Base-by-base conservation (phyloP, 2,113 vertebrate genomes). In the Brevimyrus niger region DNA sequence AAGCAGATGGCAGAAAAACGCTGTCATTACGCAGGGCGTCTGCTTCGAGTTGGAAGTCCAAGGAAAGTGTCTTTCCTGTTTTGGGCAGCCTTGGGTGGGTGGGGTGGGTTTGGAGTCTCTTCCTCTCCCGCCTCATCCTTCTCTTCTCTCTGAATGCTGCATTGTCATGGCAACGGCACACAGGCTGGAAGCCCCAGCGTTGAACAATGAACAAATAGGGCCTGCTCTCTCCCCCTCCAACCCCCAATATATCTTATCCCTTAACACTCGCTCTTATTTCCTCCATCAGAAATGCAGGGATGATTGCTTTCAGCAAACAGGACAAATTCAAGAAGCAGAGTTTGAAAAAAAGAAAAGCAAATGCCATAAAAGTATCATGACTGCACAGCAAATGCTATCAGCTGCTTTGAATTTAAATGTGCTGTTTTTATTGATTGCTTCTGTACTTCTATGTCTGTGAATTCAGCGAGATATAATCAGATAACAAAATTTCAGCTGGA, bases 151-250 rank as follows among this genome's bases (percentile, higher is more conserved):
- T 80, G 58, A 53, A 38, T 35, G 87, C 58, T 73, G 44, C 19
- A 88, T 92, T 92, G 91, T 91, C 92, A 92, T 92, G 92, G 92
- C 89, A 90, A 93, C 90, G 69, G 51, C 90, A 91, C 88, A 48
- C 88, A 89, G 91, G 89, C 65, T 51, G 48, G 55, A 90, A 17
- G 88, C 86, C 86, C 89, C 90, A 90, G 80, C 87, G 82, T 83
- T 55, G 89, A 89, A 91, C 90, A 91, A 91, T 91, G 92, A 92
- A 91, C 89, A 91, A 90, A 91, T 82, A 88, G 89, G 61, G 87
- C 89, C 42, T 86, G 87, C 83, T 76, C 82, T 61, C 87, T 90
- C n/a, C 85, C 86, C 86, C 83, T 19, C 88, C 87, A 90, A 15
- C 80, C 88, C 87, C 84, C 58, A 61, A 8, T 84, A 55, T 69